Evolutionary conservation across 2,888 invertebrate species (phyloP), one percentile per base, ranked within the genome.

Genomic region (Nesidiocoris tenuis): DNA sequence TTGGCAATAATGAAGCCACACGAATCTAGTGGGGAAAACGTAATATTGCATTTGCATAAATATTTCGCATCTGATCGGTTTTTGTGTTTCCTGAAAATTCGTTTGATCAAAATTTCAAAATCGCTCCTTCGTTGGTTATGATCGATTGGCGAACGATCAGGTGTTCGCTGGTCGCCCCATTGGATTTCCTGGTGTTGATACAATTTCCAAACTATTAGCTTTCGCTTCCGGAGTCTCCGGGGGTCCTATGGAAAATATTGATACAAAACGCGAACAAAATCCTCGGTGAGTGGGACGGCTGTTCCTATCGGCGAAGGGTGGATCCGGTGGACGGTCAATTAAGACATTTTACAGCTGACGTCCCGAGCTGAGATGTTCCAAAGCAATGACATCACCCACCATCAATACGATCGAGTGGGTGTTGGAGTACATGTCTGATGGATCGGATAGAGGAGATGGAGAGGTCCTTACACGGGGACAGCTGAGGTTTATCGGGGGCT

Each of bases 321-420:
- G 61, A 72, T 72, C 63, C 72, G 61, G 25, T 72, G 72, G 39
- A 72, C 72, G 72, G 72, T 72, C 72, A 72, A 72, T 72, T 72
- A 72, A 61, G 72, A 72, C 72, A 61, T 72, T 63, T 63, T 39
- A 3, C 39, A 39, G 39, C 39, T 39, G 39, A 39, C 39, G 39
- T 39, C 39, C 39, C 39, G 39, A n/a, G n/a, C n/a, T n/a, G 39
- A 7, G 39, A 12, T 39, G 39, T 12, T 39, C 39, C 39, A 39
- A 7, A 3, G 39, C 5, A 39, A 39, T 39, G 39, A 39, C 39
- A 39, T 39, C 39, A 39, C 39, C 39, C 39, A 39, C 39, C 39
- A 39, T 39, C 39, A 39, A 39, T 39, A 39, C 64, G 64, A 18
- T 21, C 21, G 23, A 21, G 22, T 24, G 64, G 21, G 64, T 39